Percentiles rank a stretch among this genome's conserved stretches.
phyloP scores from a whole-genome alignment of 2,113 vertebrate genomes.

The Herpetotheres cachinnans region DNA sequence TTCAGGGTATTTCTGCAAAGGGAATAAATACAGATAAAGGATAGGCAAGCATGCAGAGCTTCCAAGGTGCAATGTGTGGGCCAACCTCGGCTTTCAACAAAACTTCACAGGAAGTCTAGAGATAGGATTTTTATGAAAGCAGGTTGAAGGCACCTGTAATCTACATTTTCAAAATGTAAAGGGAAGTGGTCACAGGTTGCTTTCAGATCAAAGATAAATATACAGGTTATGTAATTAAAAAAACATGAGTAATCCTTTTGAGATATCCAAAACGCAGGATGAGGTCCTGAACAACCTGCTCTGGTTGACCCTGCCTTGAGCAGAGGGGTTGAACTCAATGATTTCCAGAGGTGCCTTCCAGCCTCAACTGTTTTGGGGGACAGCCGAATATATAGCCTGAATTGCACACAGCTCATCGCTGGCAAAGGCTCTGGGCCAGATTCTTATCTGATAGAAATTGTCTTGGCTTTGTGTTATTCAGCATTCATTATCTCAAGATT shows the following conservation, averaged over 20 bases:
- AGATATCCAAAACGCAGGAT: neutral
- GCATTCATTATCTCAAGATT: neutral
- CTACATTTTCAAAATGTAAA: neutral
- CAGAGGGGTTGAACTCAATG: fast-evolving
- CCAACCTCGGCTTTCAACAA: neutral
- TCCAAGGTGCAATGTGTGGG: neutral
- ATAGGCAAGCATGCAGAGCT: neutral
- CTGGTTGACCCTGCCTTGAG: neutral
- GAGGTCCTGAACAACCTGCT: neutral
- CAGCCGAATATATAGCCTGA: neutral
- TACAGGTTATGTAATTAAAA: neutral
- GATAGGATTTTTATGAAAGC: neutral
- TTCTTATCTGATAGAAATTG: neutral
- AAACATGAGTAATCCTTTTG: neutral
- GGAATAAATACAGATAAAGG: neutral
- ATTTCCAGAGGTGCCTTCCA: neutral
- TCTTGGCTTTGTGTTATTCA: neutral
- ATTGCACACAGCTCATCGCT: neutral
- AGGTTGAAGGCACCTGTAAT: neutral
- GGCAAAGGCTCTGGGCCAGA: neutral
- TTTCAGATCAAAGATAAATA: constrained; percentile 6
- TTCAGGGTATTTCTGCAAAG: neutral
- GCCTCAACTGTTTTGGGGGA: neutral
- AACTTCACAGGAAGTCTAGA: neutral
- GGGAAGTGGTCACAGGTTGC: neutral